phyloP scores from a whole-genome alignment of 1,140 invertebrate genomes.

The Campoletis sonorensis region DNA sequence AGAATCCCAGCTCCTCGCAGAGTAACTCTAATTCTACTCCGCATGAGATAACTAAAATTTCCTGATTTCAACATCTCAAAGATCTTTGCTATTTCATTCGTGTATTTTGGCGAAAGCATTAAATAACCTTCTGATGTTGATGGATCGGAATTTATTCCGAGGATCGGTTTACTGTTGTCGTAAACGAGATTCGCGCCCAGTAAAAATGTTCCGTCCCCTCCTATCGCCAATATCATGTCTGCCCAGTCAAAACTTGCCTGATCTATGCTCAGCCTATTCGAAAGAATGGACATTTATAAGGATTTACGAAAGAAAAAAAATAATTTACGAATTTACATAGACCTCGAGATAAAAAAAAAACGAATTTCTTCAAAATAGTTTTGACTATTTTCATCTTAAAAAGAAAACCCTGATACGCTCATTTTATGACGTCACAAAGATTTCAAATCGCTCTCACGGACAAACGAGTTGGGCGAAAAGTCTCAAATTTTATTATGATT shows the following conservation, averaged over 20 bases:
- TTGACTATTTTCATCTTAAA: not conserved
- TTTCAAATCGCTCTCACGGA: too few species aligned
- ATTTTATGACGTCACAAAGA: too few species aligned
- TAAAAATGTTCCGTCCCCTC: conserved; percentile 99
- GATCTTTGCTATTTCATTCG: conserved; percentile 80
- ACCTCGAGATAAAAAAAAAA: not conserved
- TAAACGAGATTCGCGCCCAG: conserved; percentile 92
- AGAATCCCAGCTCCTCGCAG: conserved; percentile 82
- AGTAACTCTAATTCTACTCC: conserved; percentile 92
- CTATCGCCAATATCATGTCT: conserved; percentile 95
- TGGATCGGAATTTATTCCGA: conserved; percentile 99
- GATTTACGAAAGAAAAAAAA: conserved; percentile 49
- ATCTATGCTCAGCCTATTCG: conserved; percentile 82
- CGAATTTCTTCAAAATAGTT: too few species aligned
- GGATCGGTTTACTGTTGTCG: conserved; percentile 88
- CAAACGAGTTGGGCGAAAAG: too few species aligned
- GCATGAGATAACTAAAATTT: conserved; percentile 79
- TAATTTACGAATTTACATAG: too few species aligned
- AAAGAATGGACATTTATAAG: conserved; percentile 30
- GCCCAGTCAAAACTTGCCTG: conserved; percentile 88
- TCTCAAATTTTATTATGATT: too few species aligned
- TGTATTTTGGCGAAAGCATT: conserved; percentile 89
- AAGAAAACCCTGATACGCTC: too few species aligned
- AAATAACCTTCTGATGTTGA: conserved; percentile 94
- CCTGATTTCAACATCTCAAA: conserved; percentile 85